These are phyloP conservation scores for Ophioderma brevispina DNA, from an alignment of 35 echinoderm and acorn worm species.

Conservation along the genomic window DNA sequence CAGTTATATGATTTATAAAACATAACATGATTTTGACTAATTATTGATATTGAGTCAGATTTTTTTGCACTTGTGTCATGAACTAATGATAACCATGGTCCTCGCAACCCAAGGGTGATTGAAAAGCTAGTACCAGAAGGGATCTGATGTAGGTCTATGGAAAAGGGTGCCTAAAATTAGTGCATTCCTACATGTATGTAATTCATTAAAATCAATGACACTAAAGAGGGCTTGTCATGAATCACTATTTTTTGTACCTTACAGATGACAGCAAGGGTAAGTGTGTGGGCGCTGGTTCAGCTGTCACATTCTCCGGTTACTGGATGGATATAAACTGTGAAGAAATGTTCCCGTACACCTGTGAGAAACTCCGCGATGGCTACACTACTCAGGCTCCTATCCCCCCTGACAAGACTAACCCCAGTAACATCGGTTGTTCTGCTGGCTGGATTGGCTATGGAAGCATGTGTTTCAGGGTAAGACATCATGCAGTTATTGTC, in stretches of 20 bases:
- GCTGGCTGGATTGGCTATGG: slow-evolving; percentile 61
- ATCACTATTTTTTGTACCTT: background rate
- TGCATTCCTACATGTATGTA: background rate
- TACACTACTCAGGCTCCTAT: slow-evolving; percentile 20
- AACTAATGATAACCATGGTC: no score
- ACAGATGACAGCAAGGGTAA: slow-evolving; percentile 69
- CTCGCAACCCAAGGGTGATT: no score
- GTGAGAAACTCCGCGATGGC: slow-evolving; percentile 53
- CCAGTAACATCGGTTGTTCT: slow-evolving; percentile 8
- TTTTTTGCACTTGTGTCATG: no score
- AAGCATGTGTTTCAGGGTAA: slow-evolving; percentile 51
- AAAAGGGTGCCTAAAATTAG: background rate
- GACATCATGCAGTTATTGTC: no score
- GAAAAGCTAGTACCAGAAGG: no score
- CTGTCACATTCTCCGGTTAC: slow-evolving; percentile 21
- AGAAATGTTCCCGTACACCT: slow-evolving; percentile 51
- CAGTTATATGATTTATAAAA: no score
- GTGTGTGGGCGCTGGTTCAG: slow-evolving; percentile 73
- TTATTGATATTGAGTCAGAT: no score
- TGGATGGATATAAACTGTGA: slow-evolving; percentile 72
- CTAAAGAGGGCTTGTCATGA: background rate
- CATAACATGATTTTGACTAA: no score
- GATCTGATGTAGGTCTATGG: no score
- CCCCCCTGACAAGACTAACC: slow-evolving; percentile 17
- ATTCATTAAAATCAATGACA: no score